Evolutionary conservation across 92 coral and sea anemone species (phyloP).

Genomic region (Plumapathes pennacea): DNA sequence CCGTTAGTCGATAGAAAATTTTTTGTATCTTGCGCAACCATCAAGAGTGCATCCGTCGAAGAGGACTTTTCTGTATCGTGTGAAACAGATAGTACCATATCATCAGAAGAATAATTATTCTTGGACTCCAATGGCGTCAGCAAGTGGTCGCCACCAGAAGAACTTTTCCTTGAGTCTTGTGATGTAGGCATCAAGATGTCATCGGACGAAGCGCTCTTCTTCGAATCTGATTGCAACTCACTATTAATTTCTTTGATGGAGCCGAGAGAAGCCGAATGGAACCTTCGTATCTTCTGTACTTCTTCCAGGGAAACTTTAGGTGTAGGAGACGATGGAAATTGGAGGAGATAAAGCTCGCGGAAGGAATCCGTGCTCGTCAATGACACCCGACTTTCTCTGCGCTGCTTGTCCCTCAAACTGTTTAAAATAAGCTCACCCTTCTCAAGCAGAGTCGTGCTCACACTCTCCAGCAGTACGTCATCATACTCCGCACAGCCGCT

Average conservation of each 20-base stretch:
- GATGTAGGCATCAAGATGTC: conserved; percentile 2
- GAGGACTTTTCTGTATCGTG: too few species aligned
- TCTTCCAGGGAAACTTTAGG: conserved; percentile 45
- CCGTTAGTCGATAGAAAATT: too few species aligned
- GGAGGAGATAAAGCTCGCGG: conserved; percentile 62
- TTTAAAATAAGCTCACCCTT: conserved; percentile 79
- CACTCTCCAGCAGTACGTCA: conserved; percentile 69
- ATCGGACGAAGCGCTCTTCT: conserved; percentile 25
- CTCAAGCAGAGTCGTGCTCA: conserved; percentile 70
- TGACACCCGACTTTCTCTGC: conserved; percentile 43
- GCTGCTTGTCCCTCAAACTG: conserved; percentile 66
- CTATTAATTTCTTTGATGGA: conserved; percentile 16
- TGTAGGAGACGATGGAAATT: conserved; percentile 60
- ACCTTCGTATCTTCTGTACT: conserved; percentile 14
- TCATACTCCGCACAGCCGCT: conserved; percentile 89
- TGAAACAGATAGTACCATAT: too few species aligned
- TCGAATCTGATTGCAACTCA: conserved; percentile 28
- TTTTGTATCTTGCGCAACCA: too few species aligned
- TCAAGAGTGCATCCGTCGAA: too few species aligned
- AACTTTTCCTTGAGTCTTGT: conserved; percentile 2
- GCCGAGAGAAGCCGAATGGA: conserved; percentile 13
- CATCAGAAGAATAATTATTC: too few species aligned
- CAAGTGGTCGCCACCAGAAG: too few species aligned
- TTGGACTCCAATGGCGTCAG: too few species aligned
- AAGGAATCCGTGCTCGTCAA: conserved; percentile 74